A percentile compares a stretch with the other conserved stretches of the same genome.
Evolutionary conservation across 1,140 invertebrate genomes (phyloP).

Genomic region (Probaryconus sp.): DNA sequence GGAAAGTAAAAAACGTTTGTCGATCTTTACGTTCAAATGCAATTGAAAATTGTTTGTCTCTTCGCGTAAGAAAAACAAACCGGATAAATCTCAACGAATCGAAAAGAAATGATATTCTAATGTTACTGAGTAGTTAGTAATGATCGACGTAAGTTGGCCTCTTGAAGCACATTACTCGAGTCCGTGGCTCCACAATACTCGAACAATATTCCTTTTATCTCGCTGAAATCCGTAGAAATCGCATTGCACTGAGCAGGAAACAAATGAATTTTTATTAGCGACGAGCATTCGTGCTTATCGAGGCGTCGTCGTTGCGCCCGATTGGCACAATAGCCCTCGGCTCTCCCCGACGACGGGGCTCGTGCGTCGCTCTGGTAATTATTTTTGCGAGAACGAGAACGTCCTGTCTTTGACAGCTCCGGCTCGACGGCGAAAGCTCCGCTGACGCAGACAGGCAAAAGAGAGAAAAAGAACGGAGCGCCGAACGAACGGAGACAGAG

Average conservation of each 20-base stretch:
- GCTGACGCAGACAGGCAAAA: conserved; percentile 62
- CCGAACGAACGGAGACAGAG: conserved; percentile 35
- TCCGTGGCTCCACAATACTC: conserved; percentile 37
- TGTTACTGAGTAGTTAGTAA: conserved; percentile 41
- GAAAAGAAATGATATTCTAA: conserved; percentile 38
- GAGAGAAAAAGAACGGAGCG: conserved; percentile 45
- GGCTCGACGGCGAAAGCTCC: conserved; percentile 59
- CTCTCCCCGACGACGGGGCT: conserved; percentile 59
- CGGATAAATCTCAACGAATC: too few relatives aligned
- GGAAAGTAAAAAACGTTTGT: too few relatives aligned
- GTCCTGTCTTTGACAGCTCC: conserved; percentile 72
- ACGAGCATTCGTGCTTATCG: conserved; percentile 67
- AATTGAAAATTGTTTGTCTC: too few relatives aligned
- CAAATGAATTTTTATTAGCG: conserved; percentile 76
- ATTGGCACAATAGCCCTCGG: conserved; percentile 73
- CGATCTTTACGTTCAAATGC: too few relatives aligned
- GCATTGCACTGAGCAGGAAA: conserved; percentile 60
- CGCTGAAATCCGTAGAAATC: conserved; percentile 55
- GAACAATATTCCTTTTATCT: conserved; percentile 55
- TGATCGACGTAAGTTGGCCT: conserved; percentile 42
- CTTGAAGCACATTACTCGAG: conserved; percentile 40
- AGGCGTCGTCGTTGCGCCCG: conserved; percentile 61
- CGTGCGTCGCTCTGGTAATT: conserved; percentile 71
- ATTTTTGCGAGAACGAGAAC: conserved; percentile 76
- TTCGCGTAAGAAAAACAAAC: too few relatives aligned